Base-by-base conservation (phyloP, 2,797 vertebrate genomes). In the Falco biarmicus region DNA sequence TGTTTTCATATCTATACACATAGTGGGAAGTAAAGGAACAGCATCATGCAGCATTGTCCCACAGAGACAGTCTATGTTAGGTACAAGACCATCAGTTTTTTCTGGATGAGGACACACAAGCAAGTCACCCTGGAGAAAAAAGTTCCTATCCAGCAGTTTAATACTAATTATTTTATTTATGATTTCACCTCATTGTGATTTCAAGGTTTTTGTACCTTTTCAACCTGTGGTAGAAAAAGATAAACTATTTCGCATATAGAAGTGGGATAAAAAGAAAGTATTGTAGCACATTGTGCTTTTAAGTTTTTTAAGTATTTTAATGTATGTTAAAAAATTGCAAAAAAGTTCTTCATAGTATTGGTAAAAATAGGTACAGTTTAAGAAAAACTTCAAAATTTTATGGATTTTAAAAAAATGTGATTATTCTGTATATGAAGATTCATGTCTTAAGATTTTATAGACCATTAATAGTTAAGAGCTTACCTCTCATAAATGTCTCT, bases 291-390 rank as follows among this genome's bases (percentile, higher is more conserved):
- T 3, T 34, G 22, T 60, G 13, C 1, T 60, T 68, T 79, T 48
- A 60, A 83, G 14, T 21, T 9, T 51, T 3, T 45, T 47, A 71
- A 64, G 9, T 47, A 16, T 17, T 75, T 43, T 31, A 34, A 15
- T 56, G n/a, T 19, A 53, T 5, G 11, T 31, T 50, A 11, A 3
- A 65, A 0, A 3, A n/a, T 2, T 26, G 5, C n/a, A 90, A 61
- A 64, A 39, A 63, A 24, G 10, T 22, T 29, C 0, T 45, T 41
- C 5, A 39, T 17, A 43, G 10, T 59, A n/a, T 5, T 20, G 6
- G 34, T 3, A 47, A 61, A 88, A 88, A 45, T 8, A 22, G 2
- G 32, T 28, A 14, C 4, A 39, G 8, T 7, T 50, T 74, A n/a
- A 93, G 77, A 70, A 66, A 1, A 11, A 34, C 0, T 41, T 29